Percentiles rank a stretch among this genome's conserved stretches.
Conservation (phyloP, 2,888 invertebrate genomes). For the Thalpophila matura region DNA sequence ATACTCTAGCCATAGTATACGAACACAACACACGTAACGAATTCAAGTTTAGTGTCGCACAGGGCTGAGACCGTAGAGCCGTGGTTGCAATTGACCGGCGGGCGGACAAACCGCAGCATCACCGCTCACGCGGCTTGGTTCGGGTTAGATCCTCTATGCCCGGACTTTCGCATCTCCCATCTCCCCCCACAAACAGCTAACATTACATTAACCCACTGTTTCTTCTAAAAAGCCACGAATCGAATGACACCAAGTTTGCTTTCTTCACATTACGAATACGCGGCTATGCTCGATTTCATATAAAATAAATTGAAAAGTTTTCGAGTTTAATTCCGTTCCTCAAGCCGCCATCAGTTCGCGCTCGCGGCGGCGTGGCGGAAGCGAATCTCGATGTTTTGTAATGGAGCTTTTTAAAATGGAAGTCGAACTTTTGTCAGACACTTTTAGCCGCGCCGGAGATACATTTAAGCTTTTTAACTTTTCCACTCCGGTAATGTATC, state of each 20-base stretch:
- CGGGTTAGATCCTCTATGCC: slow-evolving; percentile 13
- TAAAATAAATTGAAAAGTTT: slow-evolving; percentile 88
- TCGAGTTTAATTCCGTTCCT: slow-evolving; percentile 85
- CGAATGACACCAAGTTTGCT: slow-evolving; percentile 65
- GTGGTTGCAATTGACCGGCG: slow-evolving; percentile 68
- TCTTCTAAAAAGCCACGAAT: slow-evolving; percentile 53
- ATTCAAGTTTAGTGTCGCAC: slow-evolving; percentile 86
- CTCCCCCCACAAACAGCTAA: slow-evolving; percentile 35
- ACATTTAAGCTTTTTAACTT: slow-evolving; percentile 91
- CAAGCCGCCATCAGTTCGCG: slow-evolving; percentile 82
- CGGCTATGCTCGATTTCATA: slow-evolving; percentile 82
- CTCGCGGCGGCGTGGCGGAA: slow-evolving; percentile 87
- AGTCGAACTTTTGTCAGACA: slow-evolving; percentile 91
- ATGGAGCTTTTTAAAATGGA: slow-evolving; percentile 91
- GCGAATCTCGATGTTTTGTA: slow-evolving; percentile 91
- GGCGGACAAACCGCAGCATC: slow-evolving; percentile 62
- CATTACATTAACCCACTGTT: slow-evolving; percentile 46
- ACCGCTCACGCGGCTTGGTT: slow-evolving; percentile 35
- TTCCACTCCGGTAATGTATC: slow-evolving; percentile 91
- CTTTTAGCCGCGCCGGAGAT: slow-evolving; percentile 90
- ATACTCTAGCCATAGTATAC: slow-evolving; percentile 63
- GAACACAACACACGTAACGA: slow-evolving; percentile 83
- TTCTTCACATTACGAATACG: slow-evolving; percentile 73
- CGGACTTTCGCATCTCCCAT: slow-evolving; percentile 8
- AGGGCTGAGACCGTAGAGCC: slow-evolving; percentile 74